Percentiles rank a stretch among this genome's conserved stretches.
phyloP scores from a whole-genome alignment of 1,140 invertebrate species.

The Platorchestia sp. region DNA sequence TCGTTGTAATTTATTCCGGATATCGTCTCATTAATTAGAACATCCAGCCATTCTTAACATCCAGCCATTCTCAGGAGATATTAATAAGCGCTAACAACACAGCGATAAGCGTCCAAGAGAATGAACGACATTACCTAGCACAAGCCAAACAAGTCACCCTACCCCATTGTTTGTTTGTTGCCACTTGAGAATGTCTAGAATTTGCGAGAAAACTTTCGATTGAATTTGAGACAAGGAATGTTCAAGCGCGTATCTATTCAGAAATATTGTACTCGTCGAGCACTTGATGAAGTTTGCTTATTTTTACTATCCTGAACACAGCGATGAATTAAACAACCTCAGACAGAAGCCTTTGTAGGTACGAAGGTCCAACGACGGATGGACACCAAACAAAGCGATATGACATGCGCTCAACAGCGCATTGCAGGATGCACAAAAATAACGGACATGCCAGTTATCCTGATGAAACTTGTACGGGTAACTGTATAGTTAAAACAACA shows the following conservation, averaged over 20 bases:
- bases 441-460: not conserved
- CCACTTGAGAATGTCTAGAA: not conserved
- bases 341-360: not conserved
- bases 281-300: not conserved
- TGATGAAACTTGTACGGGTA: too few species aligned
- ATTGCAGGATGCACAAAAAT: not conserved
- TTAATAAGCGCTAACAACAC: not conserved
- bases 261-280: not conserved
- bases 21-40: not conserved
- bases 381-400: not conserved
- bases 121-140: not conserved
- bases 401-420: not conserved
- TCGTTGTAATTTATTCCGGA: not conserved
- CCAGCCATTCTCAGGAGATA: not conserved
- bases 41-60: not conserved
- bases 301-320: not conserved
- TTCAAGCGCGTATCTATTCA: not conserved
- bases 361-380: not conserved
- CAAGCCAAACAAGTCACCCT: not conserved
- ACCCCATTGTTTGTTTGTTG: not conserved
- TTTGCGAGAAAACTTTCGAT: not conserved
- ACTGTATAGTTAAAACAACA: too few species aligned
- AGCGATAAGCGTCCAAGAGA: not conserved
- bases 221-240: not conserved
- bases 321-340: not conserved